Evolutionary conservation across 92 coral and sea anemone genomes (phyloP).

Genomic region (Epizoanthus scotinus): DNA sequence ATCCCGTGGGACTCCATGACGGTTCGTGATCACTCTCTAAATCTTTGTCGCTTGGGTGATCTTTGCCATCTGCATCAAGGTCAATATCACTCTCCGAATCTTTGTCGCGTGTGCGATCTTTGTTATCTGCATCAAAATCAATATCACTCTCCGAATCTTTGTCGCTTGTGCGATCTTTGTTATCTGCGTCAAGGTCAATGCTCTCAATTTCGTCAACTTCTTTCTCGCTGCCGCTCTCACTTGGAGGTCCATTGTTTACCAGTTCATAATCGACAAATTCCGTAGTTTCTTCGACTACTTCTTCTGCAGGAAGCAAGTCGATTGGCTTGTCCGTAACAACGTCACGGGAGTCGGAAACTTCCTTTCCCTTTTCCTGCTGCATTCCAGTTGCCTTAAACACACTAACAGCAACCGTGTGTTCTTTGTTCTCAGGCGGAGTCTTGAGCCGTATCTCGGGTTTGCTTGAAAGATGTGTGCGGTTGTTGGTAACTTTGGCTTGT

Average conservation of each 20-base stretch:
- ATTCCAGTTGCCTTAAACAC: conserved; percentile 63
- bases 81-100: no score
- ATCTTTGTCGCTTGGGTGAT: background rate
- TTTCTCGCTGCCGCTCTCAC: background rate
- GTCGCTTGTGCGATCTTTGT: background rate
- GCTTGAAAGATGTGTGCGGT: background rate
- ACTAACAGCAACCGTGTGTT: conserved; percentile 32
- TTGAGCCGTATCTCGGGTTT: conserved; percentile 12
- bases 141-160: no score
- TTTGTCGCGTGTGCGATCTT: no score
- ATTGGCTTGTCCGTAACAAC: conserved; percentile 41
- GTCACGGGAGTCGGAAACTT: conserved; percentile 40
- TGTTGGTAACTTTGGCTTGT: background rate
- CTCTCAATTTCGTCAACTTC: conserved; percentile 31
- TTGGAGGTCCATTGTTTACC: background rate
- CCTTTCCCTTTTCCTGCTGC: conserved; percentile 63
- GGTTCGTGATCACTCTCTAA: background rate
- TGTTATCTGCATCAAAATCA: no score
- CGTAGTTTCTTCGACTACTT: conserved; percentile 52
- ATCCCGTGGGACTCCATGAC: background rate
- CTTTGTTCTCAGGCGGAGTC: conserved; percentile 18
- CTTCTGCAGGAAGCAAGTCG: conserved; percentile 61
- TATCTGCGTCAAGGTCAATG: conserved; percentile 10
- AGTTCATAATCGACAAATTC: conserved; percentile 16
- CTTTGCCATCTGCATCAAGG: no score